Evolutionary conservation across 2,888 invertebrate species (phyloP).

Genomic region (Smittia aterrima): DNA sequence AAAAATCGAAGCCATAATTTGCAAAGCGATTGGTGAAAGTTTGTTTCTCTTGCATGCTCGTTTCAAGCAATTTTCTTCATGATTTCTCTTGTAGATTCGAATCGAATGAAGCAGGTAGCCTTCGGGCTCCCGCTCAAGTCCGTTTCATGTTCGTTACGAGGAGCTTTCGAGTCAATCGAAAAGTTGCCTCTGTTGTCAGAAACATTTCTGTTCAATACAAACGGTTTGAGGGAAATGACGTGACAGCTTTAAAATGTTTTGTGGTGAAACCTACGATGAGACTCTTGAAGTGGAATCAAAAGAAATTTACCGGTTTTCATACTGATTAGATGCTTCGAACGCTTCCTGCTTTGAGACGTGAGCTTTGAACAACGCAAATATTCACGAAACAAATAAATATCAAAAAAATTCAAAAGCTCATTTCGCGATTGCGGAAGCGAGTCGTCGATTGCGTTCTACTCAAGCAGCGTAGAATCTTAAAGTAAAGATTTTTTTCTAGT

Average conservation of each 20-base stretch:
- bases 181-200: neutral
- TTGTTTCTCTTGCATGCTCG: constrained; percentile 7
- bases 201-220: neutral
- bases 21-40: constrained; percentile 31
- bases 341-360: constrained; percentile 13
- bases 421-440: constrained; percentile 27
- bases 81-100: neutral
- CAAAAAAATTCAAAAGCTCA: neutral
- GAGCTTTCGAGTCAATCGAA: neutral
- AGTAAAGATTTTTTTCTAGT: neutral
- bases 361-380: no score
- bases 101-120: constrained; percentile 29
- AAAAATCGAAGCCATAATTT: neutral
- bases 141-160: neutral
- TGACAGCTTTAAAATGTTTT: neutral
- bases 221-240: neutral
- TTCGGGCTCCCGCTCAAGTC: neutral
- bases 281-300: neutral
- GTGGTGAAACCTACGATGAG: neutral
- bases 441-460: neutral
- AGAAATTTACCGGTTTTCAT: constrained; percentile 32
- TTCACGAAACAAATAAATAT: neutral
- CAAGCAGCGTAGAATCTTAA: neutral
- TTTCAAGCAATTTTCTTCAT: constrained; percentile 24
- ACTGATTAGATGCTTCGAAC: constrained; percentile 8